Evolutionary conservation across 2,888 invertebrate species (phyloP).

Genomic region (Trichopoda pennipes): DNA sequence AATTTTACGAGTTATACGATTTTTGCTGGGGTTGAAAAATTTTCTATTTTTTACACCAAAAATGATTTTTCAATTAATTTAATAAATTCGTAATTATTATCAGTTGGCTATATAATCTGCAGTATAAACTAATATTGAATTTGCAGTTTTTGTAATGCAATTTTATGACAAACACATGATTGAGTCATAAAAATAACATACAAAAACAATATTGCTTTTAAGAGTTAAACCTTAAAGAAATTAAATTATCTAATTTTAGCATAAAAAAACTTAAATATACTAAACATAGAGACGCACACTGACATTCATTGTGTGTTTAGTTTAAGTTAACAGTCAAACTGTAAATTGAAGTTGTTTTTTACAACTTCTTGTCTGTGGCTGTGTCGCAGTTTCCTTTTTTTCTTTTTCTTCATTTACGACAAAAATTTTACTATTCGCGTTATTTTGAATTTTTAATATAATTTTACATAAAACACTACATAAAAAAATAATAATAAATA

Average conservation of each 20-base stretch:
- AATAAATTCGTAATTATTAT: no score
- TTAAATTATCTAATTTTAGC: no score
- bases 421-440: slow-evolving; percentile 8
- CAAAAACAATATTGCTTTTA: slow-evolving; percentile 16
- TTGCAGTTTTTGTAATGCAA: no score
- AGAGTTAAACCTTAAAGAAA: not conserved
- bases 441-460: not conserved
- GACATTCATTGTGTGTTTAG: no score
- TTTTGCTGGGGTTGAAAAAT: no score
- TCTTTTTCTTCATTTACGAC: slow-evolving; percentile 10
- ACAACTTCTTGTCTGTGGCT: slow-evolving; percentile 43
- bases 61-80: no score
- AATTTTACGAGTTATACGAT: no score
- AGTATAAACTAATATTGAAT: no score
- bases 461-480: slow-evolving; percentile 29
- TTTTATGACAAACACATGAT: slow-evolving; percentile 23
- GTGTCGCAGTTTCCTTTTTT: not conserved
- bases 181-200: slow-evolving; percentile 36
- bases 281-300: no score
- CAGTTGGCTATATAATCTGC: no score
- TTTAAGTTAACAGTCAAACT: not conserved
- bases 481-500: slow-evolving; percentile 48
- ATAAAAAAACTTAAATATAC: no score
- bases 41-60: no score
- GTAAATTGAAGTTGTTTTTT: slow-evolving; percentile 28